phyloP scores from a whole-genome alignment of 2,797 vertebrate species.

The Xiphophorus birchmanni region DNA sequence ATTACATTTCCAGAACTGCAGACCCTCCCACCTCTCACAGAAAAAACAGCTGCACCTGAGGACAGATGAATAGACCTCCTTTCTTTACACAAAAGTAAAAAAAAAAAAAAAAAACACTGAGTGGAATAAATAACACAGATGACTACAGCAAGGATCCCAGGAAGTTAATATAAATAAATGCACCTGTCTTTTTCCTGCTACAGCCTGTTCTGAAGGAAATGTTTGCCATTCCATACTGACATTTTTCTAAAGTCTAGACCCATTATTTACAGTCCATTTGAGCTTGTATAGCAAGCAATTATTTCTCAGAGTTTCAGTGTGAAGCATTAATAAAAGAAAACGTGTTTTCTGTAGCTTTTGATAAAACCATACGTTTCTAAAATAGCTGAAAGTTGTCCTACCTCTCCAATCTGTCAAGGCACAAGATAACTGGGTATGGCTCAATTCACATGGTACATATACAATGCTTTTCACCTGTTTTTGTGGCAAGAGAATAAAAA shows the following conservation, averaged over 20 bases:
- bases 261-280: background rate
- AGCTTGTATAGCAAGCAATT: background rate
- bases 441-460: background rate
- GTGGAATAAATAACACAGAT: conserved; percentile 22
- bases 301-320: background rate
- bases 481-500: background rate
- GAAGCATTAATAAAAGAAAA: background rate
- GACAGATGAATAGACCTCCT: background rate
- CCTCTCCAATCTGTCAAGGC: background rate
- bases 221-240: background rate
- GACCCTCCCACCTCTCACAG: background rate
- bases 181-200: background rate
- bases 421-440: background rate
- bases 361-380: background rate
- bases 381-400: background rate
- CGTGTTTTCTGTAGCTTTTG: background rate
- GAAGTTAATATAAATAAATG: background rate
- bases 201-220: background rate
- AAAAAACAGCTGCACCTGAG: conserved; percentile 1
- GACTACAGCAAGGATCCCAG: background rate
- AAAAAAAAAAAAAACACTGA: background rate
- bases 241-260: background rate
- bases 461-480: background rate
- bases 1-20: background rate
- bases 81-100: background rate